Conservation (phyloP, 1,140 invertebrate genomes). For the Zophobas morio region DNA sequence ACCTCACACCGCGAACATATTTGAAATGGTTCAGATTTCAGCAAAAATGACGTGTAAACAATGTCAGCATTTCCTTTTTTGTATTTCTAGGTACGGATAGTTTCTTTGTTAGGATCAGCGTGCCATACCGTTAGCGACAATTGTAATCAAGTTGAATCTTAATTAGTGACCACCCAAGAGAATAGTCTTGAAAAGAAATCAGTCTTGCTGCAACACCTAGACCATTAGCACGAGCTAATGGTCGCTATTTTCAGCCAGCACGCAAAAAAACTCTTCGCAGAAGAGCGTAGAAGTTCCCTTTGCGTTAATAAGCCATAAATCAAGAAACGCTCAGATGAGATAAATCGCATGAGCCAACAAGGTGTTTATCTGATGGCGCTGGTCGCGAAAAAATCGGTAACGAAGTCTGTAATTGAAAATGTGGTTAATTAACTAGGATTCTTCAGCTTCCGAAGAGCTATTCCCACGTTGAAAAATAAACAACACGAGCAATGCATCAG, state of each 20-base stretch:
- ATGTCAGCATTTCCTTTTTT: slow-evolving; percentile 63
- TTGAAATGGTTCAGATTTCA: slow-evolving; percentile 66
- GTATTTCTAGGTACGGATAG: slow-evolving; percentile 65
- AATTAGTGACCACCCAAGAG: slow-evolving; percentile 66
- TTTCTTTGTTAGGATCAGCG: slow-evolving; percentile 62
- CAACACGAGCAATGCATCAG: background rate
- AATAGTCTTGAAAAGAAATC: slow-evolving; percentile 62
- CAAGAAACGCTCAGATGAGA: slow-evolving; percentile 6
- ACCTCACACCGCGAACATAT: slow-evolving; percentile 60
- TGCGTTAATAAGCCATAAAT: slow-evolving; percentile 12
- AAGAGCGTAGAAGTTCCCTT: slow-evolving; percentile 13
- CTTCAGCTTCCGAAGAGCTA: slow-evolving; percentile 58
- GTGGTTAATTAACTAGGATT: slow-evolving; percentile 62
- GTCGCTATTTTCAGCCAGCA: slow-evolving; percentile 61
- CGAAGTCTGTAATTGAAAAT: slow-evolving; percentile 61
- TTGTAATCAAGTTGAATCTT: slow-evolving; percentile 66
- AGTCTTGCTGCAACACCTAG: slow-evolving; percentile 62
- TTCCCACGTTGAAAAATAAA: slow-evolving; percentile 55
- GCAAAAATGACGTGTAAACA: slow-evolving; percentile 61
- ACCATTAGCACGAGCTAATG: slow-evolving; percentile 65
- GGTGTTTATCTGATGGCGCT: slow-evolving; percentile 27
- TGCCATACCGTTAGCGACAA: slow-evolving; percentile 65
- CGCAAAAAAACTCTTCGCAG: slow-evolving; percentile 45
- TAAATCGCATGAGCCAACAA: slow-evolving; percentile 16
- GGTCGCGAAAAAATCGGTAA: slow-evolving; percentile 43